Percentiles rank a stretch among this genome's conserved stretches.
Evolutionary conservation across 2,888 invertebrate species (phyloP).

Genomic region (Drosophila peninsularis): DNA sequence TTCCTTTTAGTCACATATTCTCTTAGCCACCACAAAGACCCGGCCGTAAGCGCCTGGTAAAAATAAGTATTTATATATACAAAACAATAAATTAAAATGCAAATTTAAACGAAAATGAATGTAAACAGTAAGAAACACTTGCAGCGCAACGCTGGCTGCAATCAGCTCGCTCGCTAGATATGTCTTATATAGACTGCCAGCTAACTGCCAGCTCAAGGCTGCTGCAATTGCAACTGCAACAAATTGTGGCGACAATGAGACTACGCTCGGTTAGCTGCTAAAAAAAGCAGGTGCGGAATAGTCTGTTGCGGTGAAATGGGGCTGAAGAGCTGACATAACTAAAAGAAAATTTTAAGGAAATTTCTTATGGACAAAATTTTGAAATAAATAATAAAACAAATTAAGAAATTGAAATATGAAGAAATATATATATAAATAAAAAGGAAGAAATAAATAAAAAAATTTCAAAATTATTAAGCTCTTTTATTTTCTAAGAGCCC

Average conservation of each 20-base stretch:
- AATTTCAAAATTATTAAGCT: no score
- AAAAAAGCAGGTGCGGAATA: constrained; percentile 26
- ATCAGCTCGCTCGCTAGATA: constrained; percentile 30
- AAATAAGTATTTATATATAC: constrained; percentile 2
- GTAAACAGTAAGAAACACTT: constrained; percentile 58
- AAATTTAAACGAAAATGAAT: constrained; percentile 69
- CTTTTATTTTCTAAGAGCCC: neutral
- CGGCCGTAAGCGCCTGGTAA: no score
- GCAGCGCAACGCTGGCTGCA: constrained; percentile 24
- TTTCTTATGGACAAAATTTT: no score
- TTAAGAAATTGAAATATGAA: neutral
- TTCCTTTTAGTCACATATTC: neutral
- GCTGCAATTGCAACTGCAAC: constrained; percentile 27
- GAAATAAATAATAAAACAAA: no score
- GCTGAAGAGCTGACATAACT: neutral
- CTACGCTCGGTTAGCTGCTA: constrained; percentile 15
- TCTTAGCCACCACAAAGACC: neutral
- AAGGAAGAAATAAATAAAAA: neutral
- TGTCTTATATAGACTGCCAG: constrained; percentile 30
- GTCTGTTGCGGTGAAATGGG: neutral
- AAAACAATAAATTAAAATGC: constrained; percentile 73
- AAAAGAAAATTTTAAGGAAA: neutral
- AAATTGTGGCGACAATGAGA: constrained; percentile 53
- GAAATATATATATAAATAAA: neutral
- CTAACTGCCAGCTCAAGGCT: constrained; percentile 42